Base-by-base conservation (phyloP, 2,888 invertebrate species). In the Drosophila incognita region DNA sequence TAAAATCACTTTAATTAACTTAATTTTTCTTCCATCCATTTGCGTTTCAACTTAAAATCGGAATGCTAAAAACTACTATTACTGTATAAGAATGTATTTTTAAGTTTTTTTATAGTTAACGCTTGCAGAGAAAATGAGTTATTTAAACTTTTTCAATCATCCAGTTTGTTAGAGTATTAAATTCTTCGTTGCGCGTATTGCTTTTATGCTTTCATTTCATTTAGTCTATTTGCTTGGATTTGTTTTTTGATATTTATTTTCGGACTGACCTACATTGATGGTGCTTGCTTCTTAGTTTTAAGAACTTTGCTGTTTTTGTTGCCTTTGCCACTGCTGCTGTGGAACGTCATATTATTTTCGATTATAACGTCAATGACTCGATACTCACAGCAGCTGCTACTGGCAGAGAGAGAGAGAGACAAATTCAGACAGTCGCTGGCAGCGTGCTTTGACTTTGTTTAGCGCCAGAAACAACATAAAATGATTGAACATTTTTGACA, bases 221-320 rank as follows among this genome's bases (percentile, higher is more conserved):
- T 24, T n/a, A 76, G 66, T 81, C 69, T 73, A 77, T 81, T 80
- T 80, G 70, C 75, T 81, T 79, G 60, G 62, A 71, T 76, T 70
- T 61, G 54, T 71, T 69, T 51, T 81, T 69, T 64, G 40, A 59
- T 79, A 63, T 86, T 78, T 87, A 87, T 87, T 87, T 88, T 88
- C 67, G 79, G 82, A 78, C 82, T 87, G 88, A 87, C 88, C 87
- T 88, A 87, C 87, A 88, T 87, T 75, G 83, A 46, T 74, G 77
- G 65, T 58, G 78, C 59, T 58, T 64, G 65, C 75, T 63, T 59
- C 57, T 68, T 68, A 62, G 74, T 49, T 72, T 62, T 67, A 54
- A 79, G 68, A 79, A 61, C 59, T 61, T 65, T 57, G 57, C 36
- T 68, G 54, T 57, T 33, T 33, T 33, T 33, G 29, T 40, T 53